Conservation (phyloP, 2,888 invertebrate genomes). For the Tholera decimalis region DNA sequence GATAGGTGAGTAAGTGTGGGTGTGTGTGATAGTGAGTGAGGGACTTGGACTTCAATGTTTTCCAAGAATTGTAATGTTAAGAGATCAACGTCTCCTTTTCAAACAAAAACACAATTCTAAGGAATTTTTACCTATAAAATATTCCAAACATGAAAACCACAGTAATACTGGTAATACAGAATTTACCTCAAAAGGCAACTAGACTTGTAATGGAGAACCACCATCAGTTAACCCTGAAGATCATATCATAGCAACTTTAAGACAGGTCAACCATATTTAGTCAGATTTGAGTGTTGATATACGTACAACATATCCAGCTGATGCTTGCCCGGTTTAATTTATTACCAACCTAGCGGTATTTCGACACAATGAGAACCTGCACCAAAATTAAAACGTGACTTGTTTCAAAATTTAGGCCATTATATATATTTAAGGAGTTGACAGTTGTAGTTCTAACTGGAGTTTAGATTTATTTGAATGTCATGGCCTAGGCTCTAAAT, state of each 20-base stretch:
- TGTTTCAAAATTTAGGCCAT: constrained; percentile 46
- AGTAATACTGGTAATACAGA: constrained; percentile 41
- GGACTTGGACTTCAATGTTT: neutral
- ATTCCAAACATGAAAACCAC: constrained; percentile 51
- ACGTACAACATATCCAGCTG: constrained; percentile 42
- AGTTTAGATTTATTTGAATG: constrained; percentile 53
- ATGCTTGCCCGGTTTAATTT: constrained; percentile 55
- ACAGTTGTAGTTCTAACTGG: constrained; percentile 44
- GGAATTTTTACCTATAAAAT: constrained; percentile 19
- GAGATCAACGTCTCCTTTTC: constrained; percentile 27
- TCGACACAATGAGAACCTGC: constrained; percentile 55
- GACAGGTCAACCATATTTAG: constrained; percentile 57
- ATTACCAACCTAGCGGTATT: constrained; percentile 59
- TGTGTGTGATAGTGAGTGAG: no score
- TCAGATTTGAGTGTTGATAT: constrained; percentile 41
- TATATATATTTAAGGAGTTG: constrained; percentile 35
- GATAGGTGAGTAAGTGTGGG: no score
- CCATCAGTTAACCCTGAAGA: constrained; percentile 30
- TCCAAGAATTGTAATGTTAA: neutral
- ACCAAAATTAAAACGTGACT: constrained; percentile 64
- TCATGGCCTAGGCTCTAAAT: constrained; percentile 30
- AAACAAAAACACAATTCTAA: constrained; percentile 4
- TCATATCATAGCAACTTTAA: constrained; percentile 31
- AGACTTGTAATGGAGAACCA: constrained; percentile 38
- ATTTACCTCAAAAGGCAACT: constrained; percentile 58